phyloP scores from a whole-genome alignment of 2,888 invertebrate species.

The Chironomus riparius region DNA sequence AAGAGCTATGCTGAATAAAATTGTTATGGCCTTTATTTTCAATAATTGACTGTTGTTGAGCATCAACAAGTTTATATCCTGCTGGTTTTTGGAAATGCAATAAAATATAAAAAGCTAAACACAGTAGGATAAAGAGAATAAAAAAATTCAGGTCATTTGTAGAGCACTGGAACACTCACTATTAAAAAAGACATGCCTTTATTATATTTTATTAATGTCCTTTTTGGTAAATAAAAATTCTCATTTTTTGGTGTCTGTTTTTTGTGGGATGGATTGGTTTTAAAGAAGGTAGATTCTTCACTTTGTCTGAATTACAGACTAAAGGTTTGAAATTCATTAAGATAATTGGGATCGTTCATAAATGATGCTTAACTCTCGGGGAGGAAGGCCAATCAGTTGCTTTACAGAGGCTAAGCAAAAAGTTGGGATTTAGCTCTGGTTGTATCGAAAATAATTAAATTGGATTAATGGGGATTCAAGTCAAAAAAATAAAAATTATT shows the following conservation, averaged over 20 bases:
- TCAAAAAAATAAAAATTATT: too few species aligned
- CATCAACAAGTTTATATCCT: constrained; percentile 20
- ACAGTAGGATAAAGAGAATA: not conserved
- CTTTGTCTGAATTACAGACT: too few species aligned
- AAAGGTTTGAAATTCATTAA: too few species aligned
- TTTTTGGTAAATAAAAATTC: not conserved
- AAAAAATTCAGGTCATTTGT: not conserved
- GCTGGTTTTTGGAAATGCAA: constrained; percentile 12
- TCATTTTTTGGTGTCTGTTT: not conserved
- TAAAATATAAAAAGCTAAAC: constrained; percentile 2
- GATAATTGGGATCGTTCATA: too few species aligned
- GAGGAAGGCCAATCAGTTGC: too few species aligned
- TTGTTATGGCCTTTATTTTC: constrained; percentile 12
- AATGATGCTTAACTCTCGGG: too few species aligned
- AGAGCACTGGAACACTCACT: not conserved
- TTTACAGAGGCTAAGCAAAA: too few species aligned
- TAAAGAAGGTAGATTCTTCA: too few species aligned
- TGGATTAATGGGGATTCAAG: too few species aligned
- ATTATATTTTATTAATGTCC: not conserved
- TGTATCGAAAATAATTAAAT: too few species aligned
- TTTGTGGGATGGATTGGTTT: not conserved
- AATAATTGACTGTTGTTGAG: not conserved
- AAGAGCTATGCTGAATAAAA: not conserved
- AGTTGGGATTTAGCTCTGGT: too few species aligned
- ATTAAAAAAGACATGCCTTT: not conserved